Base-by-base conservation (phyloP, 2,113 vertebrate species). In the Nyctereutes procyonoides region DNA sequence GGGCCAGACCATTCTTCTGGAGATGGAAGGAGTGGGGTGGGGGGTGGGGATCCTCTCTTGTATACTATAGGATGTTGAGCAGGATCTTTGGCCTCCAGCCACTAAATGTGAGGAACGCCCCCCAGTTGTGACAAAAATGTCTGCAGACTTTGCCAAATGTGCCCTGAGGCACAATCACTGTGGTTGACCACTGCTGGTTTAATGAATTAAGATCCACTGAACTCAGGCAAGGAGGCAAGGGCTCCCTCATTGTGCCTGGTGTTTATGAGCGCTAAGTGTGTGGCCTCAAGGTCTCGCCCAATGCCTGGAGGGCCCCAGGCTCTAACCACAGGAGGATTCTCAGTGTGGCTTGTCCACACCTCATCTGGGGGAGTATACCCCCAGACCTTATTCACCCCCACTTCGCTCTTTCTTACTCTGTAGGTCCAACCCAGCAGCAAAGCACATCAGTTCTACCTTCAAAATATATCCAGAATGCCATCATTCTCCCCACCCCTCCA, bases 311-410 rank as follows among this genome's bases (percentile, higher is more conserved):
- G 20, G 20, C 56, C 7, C 20, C 1, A 7, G 35, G 22, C 55
- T 32, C 13, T 22, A 1, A 26, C 26, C 53, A 35, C 26, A 53
- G 65, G 60, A 14, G 28, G 26, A 20, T 32, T 53, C 74, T 30
- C 24, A 28, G 55, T 32, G 9, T 62, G 81, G 35, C 1, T 35
- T 28, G 2, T 30, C 35, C 8, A 32, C 5, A 8, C 38, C 26
- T 22, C 12, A 1, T 10, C 2, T 28, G n/a, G n/a, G n/a, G 5
- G 32, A 20, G 24, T 22, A 1, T 0, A 16, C 5, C 17, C n/a
- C 48, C 12, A 28, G 51, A 14, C 26, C 58, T 7, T 1, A 11
- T 38, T 63, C 74, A 5, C 28, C 55, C 43, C 28, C 1, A 1
- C 17, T 35, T 81, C 90, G 26, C 28, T 55, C 62, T 35, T 60